Base-by-base conservation (phyloP, 2,113 vertebrate genomes). In the Saccopteryx leptura region DNA sequence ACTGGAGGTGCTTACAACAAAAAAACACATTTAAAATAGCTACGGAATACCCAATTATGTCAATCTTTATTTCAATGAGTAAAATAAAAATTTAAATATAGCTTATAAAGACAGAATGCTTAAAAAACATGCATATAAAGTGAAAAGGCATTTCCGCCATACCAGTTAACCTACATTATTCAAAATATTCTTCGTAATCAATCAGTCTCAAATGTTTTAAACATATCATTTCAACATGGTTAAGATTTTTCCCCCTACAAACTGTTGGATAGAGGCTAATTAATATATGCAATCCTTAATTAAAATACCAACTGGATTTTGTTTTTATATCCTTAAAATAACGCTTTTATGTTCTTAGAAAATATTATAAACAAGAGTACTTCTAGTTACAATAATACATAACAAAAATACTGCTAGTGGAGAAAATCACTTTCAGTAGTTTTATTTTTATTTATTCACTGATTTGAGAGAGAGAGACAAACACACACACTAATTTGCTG, bases 131-230 rank as follows among this genome's bases (percentile, higher is more conserved):
- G 18, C 24, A 94, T 9, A 46, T 60, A 71, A 75, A 88, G 28
- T 74, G 8, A 75, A 88, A 79, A 85, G 63, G 26, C 39, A 86
- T 89, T 78, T 82, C 31, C 54, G 46, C 21, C 18, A 81, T 24
- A 83, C 8, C 61, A 78, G 15, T 80, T 84, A 91, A 91, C 5
- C 19, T 82, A 72, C 14, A 19, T 11, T 48, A 65, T n/a, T 84
- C 11, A 74, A 96, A 83, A 81, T 50, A 88, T 69, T 52, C 52
- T 71, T 95, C 88, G 52, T 39, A 74, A 80, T 28, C 28, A 90
- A 52, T 28, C 24, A 83, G 26, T 91, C 26, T 87, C 72, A 79
- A 33, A 28, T 56, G 11, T 87, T 31, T 95, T 72, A 71, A 69
- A 66, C 61, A 84, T 72, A 52, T 39, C 66, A 82, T 82, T 82